These are phyloP conservation scores for Clanis bilineata DNA, from an alignment of 2,888 invertebrate species.

Conservation along the genomic window DNA sequence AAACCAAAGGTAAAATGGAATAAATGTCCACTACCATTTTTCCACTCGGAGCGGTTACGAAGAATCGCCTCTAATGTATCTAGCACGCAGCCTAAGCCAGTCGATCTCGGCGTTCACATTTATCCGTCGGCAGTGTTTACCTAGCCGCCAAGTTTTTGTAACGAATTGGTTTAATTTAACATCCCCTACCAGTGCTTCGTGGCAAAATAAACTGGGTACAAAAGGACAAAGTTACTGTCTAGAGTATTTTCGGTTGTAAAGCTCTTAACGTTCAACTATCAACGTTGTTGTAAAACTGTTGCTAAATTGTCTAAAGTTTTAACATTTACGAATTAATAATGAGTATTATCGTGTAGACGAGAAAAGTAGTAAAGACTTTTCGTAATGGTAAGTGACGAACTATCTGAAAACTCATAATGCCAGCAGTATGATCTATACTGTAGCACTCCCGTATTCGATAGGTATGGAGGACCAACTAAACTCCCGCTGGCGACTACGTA, in stretches of 20 bases:
- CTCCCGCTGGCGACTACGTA: no score
- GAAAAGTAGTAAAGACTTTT: no score
- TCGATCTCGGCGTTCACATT: conserved; percentile 33
- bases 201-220: conserved; percentile 4
- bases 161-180: conserved; percentile 52
- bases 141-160: conserved; percentile 46
- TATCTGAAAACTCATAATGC: no score
- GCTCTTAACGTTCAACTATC: background rate
- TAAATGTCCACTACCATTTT: background rate
- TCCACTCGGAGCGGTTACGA: background rate
- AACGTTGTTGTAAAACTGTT: background rate
- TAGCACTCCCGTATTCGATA: no score
- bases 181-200: conserved; percentile 24
- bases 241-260: conserved; percentile 1
- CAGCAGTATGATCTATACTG: no score
- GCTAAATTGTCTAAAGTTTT: background rate
- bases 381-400: no score
- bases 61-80: conserved; percentile 12
- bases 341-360: background rate
- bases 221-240: background rate
- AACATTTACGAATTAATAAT: background rate
- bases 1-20: background rate
- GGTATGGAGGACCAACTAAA: no score
- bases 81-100: conserved; percentile 30
- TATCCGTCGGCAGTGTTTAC: conserved; percentile 39